Percentiles rank a stretch among this genome's conserved stretches.
Evolutionary conservation across 2,797 vertebrate genomes (phyloP).

Genomic region (Labroides dimidiatus): DNA sequence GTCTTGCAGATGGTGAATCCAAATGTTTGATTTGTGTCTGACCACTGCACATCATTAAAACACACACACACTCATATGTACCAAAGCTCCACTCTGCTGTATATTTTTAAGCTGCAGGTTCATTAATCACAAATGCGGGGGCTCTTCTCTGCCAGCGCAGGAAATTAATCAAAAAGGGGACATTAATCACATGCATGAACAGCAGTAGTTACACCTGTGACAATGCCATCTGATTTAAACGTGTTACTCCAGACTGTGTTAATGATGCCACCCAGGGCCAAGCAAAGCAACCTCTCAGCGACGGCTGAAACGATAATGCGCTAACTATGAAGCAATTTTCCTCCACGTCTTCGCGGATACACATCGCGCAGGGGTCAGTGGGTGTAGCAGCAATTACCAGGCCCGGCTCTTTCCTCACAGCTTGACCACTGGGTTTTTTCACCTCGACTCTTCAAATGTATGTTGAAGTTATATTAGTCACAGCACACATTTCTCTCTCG

Average conservation of each 20-base stretch:
- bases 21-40: constrained; percentile 46
- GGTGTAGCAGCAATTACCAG: constrained; percentile 71
- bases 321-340: constrained; percentile 74
- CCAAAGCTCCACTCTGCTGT: constrained; percentile 30
- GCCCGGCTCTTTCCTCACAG: constrained; percentile 68
- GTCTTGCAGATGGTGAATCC: constrained; percentile 16
- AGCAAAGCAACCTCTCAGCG: constrained; percentile 64
- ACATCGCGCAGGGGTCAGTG: constrained; percentile 61
- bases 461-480: constrained; percentile 58
- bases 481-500: not conserved
- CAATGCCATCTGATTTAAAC: constrained; percentile 81
- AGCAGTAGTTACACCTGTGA: constrained; percentile 75
- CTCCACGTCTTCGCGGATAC: constrained; percentile 58
- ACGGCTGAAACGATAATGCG: constrained; percentile 75
- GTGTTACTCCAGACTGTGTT: constrained; percentile 76
- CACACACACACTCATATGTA: constrained; percentile 36
- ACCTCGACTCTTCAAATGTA: constrained; percentile 54
- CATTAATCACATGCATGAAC: constrained; percentile 79
- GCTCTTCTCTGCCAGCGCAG: constrained; percentile 60
- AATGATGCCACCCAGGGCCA: constrained; percentile 80
- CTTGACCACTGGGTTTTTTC: constrained; percentile 64
- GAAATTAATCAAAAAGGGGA: constrained; percentile 76
- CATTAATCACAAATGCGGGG: constrained; percentile 74
- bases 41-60: constrained; percentile 25
- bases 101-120: constrained; percentile 63